phyloP scores from a whole-genome alignment of 2,113 vertebrate genomes.

The Xiphophorus couchianus region DNA sequence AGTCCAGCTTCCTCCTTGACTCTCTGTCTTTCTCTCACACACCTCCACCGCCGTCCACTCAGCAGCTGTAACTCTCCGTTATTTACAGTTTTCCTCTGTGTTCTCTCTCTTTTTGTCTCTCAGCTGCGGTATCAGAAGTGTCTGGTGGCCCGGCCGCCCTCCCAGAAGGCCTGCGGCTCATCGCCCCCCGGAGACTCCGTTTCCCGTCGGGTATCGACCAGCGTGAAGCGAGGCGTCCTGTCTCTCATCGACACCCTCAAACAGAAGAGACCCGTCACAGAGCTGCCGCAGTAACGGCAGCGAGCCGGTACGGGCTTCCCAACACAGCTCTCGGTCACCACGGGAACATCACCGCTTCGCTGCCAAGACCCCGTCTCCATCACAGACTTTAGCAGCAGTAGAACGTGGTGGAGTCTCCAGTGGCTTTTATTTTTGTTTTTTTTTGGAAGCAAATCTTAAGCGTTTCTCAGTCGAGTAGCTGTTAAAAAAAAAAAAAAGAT shows the following conservation, averaged over 20 bases:
- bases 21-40: neutral
- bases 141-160: conserved; percentile 92
- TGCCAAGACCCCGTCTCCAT: conserved; percentile 40
- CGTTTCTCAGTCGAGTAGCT: conserved; percentile 16
- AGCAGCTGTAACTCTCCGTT: conserved; percentile 52
- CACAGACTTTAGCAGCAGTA: conserved; percentile 49
- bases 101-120: too few species aligned
- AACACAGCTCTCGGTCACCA: conserved; percentile 51
- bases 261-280: conserved; percentile 92
- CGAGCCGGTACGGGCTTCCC: conserved; percentile 47
- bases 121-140: conserved; percentile 98
- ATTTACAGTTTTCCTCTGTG: conserved; percentile 26
- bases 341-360: conserved; percentile 52
- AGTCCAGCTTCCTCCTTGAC: conserved; percentile 17
- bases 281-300: conserved; percentile 84
- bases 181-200: conserved; percentile 91
- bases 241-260: conserved; percentile 99
- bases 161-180: conserved; percentile 89
- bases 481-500: conserved; percentile 11
- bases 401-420: conserved; percentile 27
- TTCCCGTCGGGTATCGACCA: conserved; percentile 93
- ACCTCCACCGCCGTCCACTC: conserved; percentile 14
- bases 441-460: conserved; percentile 32
- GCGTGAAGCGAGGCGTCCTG: conserved; percentile 93
- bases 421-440: neutral